Conservation (phyloP, 2,888 invertebrate species). For the Melanotus villosus region DNA sequence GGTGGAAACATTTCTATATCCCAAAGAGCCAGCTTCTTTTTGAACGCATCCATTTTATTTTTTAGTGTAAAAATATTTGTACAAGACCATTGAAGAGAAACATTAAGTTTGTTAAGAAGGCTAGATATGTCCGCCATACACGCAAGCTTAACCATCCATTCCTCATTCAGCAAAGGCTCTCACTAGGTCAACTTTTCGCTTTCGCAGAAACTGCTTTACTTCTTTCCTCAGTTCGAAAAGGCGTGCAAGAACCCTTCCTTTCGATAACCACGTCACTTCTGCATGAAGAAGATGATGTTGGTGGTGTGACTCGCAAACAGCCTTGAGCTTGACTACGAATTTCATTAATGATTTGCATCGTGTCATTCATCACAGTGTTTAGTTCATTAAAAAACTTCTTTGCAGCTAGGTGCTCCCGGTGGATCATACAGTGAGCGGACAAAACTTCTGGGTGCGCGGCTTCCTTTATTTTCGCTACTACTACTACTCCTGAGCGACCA, state of each 20-base stretch:
- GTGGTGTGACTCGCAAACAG: slow-evolving; percentile 37
- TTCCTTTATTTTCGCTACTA: slow-evolving; percentile 34
- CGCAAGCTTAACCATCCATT: not conserved
- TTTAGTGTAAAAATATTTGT: not conserved
- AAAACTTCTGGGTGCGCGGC: slow-evolving; percentile 26
- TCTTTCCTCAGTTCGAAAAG: slow-evolving; percentile 50
- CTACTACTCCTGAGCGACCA: slow-evolving; percentile 46
- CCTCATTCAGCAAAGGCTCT: not conserved
- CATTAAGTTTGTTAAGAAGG: not conserved
- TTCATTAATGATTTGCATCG: not conserved
- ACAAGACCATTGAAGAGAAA: not conserved
- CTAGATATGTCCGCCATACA: not conserved
- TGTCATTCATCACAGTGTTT: slow-evolving; percentile 3
- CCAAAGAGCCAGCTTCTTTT: not conserved
- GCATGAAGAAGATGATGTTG: slow-evolving; percentile 19
- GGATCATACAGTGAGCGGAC: slow-evolving; percentile 44
- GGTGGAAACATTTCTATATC: no score
- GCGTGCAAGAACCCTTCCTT: slow-evolving; percentile 46
- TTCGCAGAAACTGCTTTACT: slow-evolving; percentile 1
- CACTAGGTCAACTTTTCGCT: not conserved
- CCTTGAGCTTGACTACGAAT: slow-evolving; percentile 4
- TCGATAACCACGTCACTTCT: slow-evolving; percentile 51
- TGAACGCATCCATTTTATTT: slow-evolving; percentile 3
- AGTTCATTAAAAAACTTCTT: slow-evolving; percentile 39
- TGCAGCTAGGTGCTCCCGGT: slow-evolving; percentile 35